Evolutionary conservation across 2,113 vertebrate genomes (phyloP), one percentile per base, ranked within the genome.

Genomic region (Cebus imitator): DNA sequence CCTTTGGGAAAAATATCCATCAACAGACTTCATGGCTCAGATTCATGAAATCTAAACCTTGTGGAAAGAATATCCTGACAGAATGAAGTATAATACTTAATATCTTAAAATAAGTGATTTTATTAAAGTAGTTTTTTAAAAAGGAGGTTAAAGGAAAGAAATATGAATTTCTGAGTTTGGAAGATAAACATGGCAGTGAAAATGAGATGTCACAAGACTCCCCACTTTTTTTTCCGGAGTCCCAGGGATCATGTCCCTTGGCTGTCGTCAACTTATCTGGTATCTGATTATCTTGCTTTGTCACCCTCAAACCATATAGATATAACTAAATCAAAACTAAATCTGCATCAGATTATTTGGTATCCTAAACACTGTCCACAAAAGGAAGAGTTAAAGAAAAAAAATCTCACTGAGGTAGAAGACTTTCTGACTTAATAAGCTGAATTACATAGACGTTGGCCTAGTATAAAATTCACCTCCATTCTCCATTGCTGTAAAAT

Each of bases 381-480:
- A 55, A 23, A 43, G 23, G 35, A n/a, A 66, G 43, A 66, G 52
- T 48, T 23, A 20, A 68, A 68, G 8, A 61, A 57, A 21, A 20
- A 68, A 68, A 32, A 68, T 18, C 16, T 14, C 5, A 61, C 25
- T 70, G n/a, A 35, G 35, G 14, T 52, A 27, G 45, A 76, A 83
- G 30, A 76, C 12, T 93, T 96, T 57, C 58, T 52, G 25, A 37
- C 68, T 93, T 94, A 76, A 35, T 57, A 90, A 52, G 6, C 86
- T 37, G 68, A 61, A 84, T 57, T 64, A 84, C 57, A 12, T 30
- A 73, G 40, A 61, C 40, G 30, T 5, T 43, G 50, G 37, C 18
- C 37, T 80, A 58, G 61, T 87, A 58, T 21, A 90, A 95, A 96
- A 94, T 78, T 90, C 7, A n/a, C 10, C n/a, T 91, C 37, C 43